Evolutionary conservation across 1,140 invertebrate species (phyloP).

Genomic region (Delia radicum): DNA sequence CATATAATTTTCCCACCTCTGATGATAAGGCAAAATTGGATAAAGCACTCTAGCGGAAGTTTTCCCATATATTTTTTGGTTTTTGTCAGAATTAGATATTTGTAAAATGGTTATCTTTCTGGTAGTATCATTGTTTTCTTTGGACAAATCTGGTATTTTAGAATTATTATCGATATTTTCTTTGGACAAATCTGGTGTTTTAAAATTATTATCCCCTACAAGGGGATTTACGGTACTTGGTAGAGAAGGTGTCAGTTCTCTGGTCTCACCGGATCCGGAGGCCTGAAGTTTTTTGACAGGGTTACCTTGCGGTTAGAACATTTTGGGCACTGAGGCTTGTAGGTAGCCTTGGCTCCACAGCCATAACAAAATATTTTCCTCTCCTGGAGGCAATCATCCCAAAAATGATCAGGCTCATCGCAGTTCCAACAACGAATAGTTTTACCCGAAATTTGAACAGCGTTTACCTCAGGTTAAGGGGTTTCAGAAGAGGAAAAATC

Average conservation of each 20-base stretch:
- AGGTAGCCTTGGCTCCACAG: not conserved
- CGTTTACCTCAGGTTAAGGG: not conserved
- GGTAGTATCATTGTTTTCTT: not conserved
- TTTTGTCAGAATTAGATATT: not conserved
- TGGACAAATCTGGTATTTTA: not conserved
- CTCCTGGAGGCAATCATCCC: not conserved
- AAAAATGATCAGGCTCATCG: not conserved
- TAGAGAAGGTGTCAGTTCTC: not conserved
- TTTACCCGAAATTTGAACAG: not conserved
- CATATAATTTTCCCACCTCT: not conserved
- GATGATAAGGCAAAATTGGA: slow-evolving; percentile 2
- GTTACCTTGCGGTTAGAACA: not conserved
- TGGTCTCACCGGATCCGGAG: not conserved
- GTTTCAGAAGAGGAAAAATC: not conserved
- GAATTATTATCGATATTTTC: not conserved
- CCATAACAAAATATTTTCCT: slow-evolving; percentile 11
- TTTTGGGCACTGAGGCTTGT: slow-evolving; percentile 8
- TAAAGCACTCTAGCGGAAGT: not conserved
- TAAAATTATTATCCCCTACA: not conserved
- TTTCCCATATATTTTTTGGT: not conserved
- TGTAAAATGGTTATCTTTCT: not conserved
- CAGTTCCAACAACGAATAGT: slow-evolving; percentile 6
- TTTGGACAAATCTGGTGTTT: not conserved
- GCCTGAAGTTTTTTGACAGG: slow-evolving; percentile 8
- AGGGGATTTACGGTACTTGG: no score